These are phyloP conservation scores for Oligia fasciuncula DNA, from an alignment of 2,888 invertebrate genomes.

Conservation along the genomic window DNA sequence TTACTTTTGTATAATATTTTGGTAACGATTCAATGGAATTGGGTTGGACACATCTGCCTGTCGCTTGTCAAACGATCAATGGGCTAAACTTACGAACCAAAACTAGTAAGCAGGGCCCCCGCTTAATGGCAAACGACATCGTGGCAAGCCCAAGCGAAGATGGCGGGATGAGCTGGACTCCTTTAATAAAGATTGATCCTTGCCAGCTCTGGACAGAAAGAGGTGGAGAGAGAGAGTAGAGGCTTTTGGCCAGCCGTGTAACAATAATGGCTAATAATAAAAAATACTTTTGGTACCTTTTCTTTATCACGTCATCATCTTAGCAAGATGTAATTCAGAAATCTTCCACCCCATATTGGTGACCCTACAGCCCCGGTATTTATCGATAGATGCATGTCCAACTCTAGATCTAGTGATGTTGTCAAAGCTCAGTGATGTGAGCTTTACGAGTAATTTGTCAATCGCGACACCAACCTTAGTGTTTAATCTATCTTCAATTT, in stretches of 20 bases:
- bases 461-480: slow-evolving; percentile 28
- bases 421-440: slow-evolving; percentile 53
- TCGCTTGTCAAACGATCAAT: too few species aligned
- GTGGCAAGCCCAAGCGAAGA: too few species aligned
- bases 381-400: slow-evolving; percentile 38
- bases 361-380: background rate
- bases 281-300: background rate
- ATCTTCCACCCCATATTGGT: too few species aligned
- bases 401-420: slow-evolving; percentile 56
- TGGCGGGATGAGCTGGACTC: too few species aligned
- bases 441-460: slow-evolving; percentile 57
- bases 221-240: too few species aligned
- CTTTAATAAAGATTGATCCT: background rate
- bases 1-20: too few species aligned
- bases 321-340: background rate
- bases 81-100: too few species aligned
- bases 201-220: too few species aligned
- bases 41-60: too few species aligned
- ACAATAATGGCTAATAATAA: background rate
- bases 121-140: too few species aligned
- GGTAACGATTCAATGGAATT: too few species aligned
- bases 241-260: background rate
- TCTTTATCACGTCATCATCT: background rate
- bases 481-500: slow-evolving; percentile 41
- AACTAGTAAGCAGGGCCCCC: too few species aligned